These are phyloP conservation scores for Drosophila sulfurigaster DNA, from an alignment of 1,140 invertebrate genomes.

Conservation along the genomic window DNA sequence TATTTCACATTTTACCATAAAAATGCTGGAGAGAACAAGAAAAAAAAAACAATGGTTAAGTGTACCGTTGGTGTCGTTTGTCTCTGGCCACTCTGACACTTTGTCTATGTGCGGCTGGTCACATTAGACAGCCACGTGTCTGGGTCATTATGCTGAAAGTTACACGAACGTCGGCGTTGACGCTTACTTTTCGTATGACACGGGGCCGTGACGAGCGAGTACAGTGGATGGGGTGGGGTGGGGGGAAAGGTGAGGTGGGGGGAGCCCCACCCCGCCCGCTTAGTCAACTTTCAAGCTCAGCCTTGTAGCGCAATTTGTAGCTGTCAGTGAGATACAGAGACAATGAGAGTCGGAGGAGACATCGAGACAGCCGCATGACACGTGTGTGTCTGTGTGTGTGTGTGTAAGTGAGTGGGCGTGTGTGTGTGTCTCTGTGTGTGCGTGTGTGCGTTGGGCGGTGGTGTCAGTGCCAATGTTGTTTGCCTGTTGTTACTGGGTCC, in stretches of 20 bases:
- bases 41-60: slow-evolving; percentile 39
- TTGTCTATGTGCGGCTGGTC: slow-evolving; percentile 57
- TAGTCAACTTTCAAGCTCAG: slow-evolving; percentile 43
- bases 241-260: background rate
- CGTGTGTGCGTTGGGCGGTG: slow-evolving; percentile 37
- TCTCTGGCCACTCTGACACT: slow-evolving; percentile 38
- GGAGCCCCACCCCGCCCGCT: background rate
- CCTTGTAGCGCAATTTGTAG: slow-evolving; percentile 77
- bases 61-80: background rate
- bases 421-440: slow-evolving; percentile 53
- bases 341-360: slow-evolving; percentile 6
- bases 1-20: slow-evolving; percentile 78
- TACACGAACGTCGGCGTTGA: slow-evolving; percentile 76
- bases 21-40: slow-evolving; percentile 60
- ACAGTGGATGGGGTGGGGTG: background rate
- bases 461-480: slow-evolving; percentile 58
- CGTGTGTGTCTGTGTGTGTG: slow-evolving; percentile 52
- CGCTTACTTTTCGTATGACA: slow-evolving; percentile 49
- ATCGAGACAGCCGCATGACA: slow-evolving; percentile 54
- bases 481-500: slow-evolving; percentile 28
- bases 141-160: slow-evolving; percentile 83
- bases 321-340: slow-evolving; percentile 69
- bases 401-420: slow-evolving; percentile 41
- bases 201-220: background rate
- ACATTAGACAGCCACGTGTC: slow-evolving; percentile 83